Conservation (phyloP, 2,797 vertebrate genomes). For the Trichosurus vulpecula region DNA sequence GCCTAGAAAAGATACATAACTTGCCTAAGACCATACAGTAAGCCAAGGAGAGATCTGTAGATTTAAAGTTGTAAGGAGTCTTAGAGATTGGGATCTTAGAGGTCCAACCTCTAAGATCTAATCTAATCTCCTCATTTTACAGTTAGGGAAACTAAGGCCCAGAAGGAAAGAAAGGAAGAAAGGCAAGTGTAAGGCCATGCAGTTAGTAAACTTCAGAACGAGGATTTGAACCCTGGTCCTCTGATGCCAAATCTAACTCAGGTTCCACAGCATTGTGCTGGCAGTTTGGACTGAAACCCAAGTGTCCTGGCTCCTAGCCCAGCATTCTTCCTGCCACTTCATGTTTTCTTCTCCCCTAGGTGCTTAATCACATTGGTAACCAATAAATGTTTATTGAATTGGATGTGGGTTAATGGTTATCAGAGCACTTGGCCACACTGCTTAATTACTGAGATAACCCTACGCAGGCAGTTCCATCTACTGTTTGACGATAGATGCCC, state of each 20-base stretch:
- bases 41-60: background rate
- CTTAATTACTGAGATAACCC: background rate
- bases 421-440: background rate
- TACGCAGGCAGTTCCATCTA: background rate
- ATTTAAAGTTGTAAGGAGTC: background rate
- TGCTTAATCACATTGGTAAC: background rate
- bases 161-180: background rate
- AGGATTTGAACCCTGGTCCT: background rate
- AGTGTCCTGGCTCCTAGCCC: background rate
- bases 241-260: background rate
- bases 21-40: background rate
- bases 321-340: background rate
- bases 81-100: background rate
- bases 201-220: background rate
- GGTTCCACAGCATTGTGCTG: background rate
- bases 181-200: background rate
- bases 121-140: background rate
- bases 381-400: background rate
- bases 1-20: background rate
- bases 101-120: background rate
- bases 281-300: background rate
- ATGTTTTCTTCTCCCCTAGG: background rate
- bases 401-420: background rate
- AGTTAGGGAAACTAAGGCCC: accelerated
- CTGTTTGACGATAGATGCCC: background rate